Conservation (phyloP, 2,888 invertebrate genomes). For the Eilema depressum region DNA sequence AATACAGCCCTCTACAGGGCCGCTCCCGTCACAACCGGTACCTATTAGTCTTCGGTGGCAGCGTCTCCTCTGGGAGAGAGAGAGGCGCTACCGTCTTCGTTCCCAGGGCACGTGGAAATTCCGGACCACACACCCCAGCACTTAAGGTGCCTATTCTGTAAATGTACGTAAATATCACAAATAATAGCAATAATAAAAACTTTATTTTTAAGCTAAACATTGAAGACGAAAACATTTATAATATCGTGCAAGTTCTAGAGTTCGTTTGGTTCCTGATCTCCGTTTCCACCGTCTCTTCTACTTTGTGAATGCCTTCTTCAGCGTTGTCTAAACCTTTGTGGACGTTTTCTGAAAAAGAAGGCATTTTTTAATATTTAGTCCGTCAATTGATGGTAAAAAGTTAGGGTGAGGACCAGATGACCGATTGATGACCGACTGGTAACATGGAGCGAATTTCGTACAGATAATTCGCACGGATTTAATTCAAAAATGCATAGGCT, state of each 20-base stretch:
- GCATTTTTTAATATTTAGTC: neutral
- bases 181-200: constrained; percentile 69
- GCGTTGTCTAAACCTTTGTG: constrained; percentile 78
- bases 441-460: too few relatives aligned
- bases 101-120: too few relatives aligned
- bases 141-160: neutral
- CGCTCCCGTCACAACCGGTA: too few relatives aligned
- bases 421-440: too few relatives aligned
- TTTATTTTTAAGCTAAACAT: constrained; percentile 66
- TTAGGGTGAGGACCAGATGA: neutral
- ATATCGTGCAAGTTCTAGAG: constrained; percentile 81
- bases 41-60: too few relatives aligned
- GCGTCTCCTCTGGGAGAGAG: too few relatives aligned
- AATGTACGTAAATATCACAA: constrained; percentile 11
- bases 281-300: constrained; percentile 79
- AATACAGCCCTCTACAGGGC: too few relatives aligned
- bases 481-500: too few relatives aligned
- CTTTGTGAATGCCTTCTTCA: constrained; percentile 76
- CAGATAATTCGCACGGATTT: too few relatives aligned
- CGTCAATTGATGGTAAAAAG: too few relatives aligned
- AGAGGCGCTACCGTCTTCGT: too few relatives aligned
- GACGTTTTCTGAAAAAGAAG: constrained; percentile 71
- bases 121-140: too few relatives aligned
- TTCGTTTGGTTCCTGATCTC: constrained; percentile 82
- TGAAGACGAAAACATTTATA: constrained; percentile 73